phyloP scores from a whole-genome alignment of 2,797 vertebrate genomes.

The Bufotes viridis region DNA sequence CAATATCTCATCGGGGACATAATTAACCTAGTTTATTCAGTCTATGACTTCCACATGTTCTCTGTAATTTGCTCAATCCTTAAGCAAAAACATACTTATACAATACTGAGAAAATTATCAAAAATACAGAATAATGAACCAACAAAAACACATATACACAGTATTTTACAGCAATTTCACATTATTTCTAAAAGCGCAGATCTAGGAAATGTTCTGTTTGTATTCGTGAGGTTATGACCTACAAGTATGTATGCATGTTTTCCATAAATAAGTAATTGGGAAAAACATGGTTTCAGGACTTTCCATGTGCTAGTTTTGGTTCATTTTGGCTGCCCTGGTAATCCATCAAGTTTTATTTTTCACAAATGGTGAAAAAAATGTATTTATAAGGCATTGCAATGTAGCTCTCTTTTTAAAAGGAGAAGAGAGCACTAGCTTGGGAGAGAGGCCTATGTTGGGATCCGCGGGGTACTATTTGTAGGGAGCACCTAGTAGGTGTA shows the following conservation, averaged over 20 bases:
- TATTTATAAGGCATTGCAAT: too few relatives aligned
- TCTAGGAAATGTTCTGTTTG: too few relatives aligned
- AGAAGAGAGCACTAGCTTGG: too few relatives aligned
- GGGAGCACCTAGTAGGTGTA: too few relatives aligned
- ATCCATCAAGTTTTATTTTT: not conserved
- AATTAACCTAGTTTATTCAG: slow-evolving; percentile 43
- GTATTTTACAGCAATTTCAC: too few relatives aligned
- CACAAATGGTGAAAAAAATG: too few relatives aligned
- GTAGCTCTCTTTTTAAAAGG: too few relatives aligned
- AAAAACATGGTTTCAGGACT: not conserved
- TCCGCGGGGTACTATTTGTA: too few relatives aligned
- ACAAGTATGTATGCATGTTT: too few relatives aligned
- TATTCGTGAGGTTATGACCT: too few relatives aligned
- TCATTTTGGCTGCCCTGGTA: not conserved
- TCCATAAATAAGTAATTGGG: not conserved
- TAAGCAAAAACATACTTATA: slow-evolving; percentile 9
- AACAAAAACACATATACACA: not conserved
- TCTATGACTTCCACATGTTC: slow-evolving; percentile 7
- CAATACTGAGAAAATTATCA: not conserved
- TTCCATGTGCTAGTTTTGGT: not conserved
- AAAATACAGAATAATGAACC: not conserved
- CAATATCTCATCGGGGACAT: slow-evolving; percentile 19
- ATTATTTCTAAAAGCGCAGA: too few relatives aligned
- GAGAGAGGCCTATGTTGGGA: too few relatives aligned
- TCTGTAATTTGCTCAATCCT: not conserved